A percentile compares a stretch with the other conserved stretches of the same genome.
Evolutionary conservation across 2,797 vertebrate species (phyloP).

Genomic region (Setipinna tenuifilis): DNA sequence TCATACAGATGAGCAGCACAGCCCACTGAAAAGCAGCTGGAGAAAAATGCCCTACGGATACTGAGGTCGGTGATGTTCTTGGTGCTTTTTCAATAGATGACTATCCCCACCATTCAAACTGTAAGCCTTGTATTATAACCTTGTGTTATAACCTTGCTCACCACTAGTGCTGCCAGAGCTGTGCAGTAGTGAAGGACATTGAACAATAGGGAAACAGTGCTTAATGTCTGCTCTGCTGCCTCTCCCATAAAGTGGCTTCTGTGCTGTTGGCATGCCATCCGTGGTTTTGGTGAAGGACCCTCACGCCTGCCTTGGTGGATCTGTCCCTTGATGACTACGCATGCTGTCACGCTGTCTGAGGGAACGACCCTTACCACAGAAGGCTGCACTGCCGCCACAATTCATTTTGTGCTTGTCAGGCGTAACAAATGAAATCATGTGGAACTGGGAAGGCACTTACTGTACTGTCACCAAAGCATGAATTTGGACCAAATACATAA

Average conservation of each 20-base stretch:
- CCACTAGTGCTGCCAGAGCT: background rate
- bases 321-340: too few relatives aligned
- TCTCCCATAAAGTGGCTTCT: background rate
- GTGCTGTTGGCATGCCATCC: background rate
- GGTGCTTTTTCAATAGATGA: background rate
- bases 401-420: background rate
- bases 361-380: background rate
- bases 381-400: background rate
- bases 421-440: background rate
- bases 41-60: background rate
- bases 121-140: background rate
- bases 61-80: background rate
- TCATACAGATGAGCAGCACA: background rate
- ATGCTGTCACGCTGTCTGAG: too few relatives aligned
- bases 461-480: background rate
- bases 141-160: background rate
- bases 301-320: background rate
- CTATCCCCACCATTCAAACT: background rate
- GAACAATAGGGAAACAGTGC: background rate
- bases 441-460: background rate
- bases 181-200: background rate
- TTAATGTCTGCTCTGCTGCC: background rate
- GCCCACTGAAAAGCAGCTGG: background rate
- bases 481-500: background rate
- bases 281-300: background rate